Evolutionary conservation across 2,113 vertebrate species (phyloP).

Genomic region (Albula glossodonta): DNA sequence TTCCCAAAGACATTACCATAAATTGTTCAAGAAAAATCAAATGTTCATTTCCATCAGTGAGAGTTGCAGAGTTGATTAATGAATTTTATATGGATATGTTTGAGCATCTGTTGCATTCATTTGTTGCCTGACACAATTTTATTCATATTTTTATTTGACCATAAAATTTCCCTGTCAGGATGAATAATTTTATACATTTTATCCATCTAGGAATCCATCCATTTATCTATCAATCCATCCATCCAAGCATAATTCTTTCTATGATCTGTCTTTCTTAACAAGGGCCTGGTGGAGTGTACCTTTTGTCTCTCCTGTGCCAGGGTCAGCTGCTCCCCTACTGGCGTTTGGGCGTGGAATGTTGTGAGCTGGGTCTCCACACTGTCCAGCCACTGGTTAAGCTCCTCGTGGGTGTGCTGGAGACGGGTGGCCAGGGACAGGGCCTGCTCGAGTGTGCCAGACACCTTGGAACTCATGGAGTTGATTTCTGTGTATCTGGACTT

Average conservation of each 20-base stretch:
- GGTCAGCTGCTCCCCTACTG: conserved; percentile 74
- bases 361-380: conserved; percentile 76
- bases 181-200: too few species aligned
- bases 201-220: background rate
- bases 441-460: conserved; percentile 81
- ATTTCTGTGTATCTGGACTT: conserved; percentile 92
- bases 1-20: too few species aligned
- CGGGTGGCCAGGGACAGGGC: conserved; percentile 79
- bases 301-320: conserved; percentile 82
- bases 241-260: background rate
- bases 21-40: too few species aligned
- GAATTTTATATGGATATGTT: too few species aligned
- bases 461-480: conserved; percentile 76
- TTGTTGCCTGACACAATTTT: too few species aligned
- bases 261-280: background rate
- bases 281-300: conserved; percentile 62
- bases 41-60: too few species aligned
- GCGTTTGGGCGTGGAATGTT: conserved; percentile 70
- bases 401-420: conserved; percentile 74
- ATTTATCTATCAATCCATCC: background rate
- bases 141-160: too few species aligned
- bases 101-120: too few species aligned
- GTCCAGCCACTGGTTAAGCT: conserved; percentile 84
- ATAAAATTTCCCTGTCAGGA: too few species aligned
- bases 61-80: too few species aligned